These are phyloP conservation scores for Chaunax sp. DNA, from an alignment of 2,797 vertebrate species.

Conservation along the genomic window DNA sequence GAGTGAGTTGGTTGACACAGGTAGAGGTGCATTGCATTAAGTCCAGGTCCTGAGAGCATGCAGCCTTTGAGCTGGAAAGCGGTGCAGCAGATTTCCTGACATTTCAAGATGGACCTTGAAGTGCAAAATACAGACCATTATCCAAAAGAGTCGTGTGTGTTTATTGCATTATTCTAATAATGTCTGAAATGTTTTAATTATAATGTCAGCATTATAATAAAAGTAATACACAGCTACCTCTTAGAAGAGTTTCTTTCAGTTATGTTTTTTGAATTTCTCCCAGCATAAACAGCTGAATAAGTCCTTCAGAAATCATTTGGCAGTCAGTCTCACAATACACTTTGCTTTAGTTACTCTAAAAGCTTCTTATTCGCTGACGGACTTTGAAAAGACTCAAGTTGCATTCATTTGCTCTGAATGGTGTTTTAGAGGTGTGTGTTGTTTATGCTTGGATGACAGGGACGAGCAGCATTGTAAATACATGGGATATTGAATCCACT, in stretches of 20 bases:
- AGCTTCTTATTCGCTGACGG: constrained; percentile 31
- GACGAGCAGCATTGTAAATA: constrained; percentile 36
- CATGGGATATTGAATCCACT: background rate
- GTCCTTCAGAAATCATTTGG: constrained; percentile 34
- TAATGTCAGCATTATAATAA: background rate
- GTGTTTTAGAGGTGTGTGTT: constrained; percentile 27
- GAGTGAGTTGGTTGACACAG: too few species aligned
- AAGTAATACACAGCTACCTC: background rate
- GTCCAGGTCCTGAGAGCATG: too few species aligned
- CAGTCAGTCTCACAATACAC: constrained; percentile 13
- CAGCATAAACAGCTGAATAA: constrained; percentile 16
- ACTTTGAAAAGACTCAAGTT: constrained; percentile 23
- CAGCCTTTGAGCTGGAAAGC: constrained; percentile 12
- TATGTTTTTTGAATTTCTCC: constrained; percentile 22
- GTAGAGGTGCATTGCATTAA: too few species aligned
- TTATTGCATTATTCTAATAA: background rate
- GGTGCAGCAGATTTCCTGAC: constrained; percentile 19
- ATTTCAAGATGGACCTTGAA: background rate
- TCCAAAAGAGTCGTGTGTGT: constrained; percentile 9
- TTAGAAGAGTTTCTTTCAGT: background rate
- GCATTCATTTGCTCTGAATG: constrained; percentile 22
- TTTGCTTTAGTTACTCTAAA: constrained; percentile 22
- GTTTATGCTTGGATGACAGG: constrained; percentile 51
- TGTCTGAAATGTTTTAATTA: background rate
- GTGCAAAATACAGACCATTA: constrained; percentile 6